Evolutionary conservation across 2,113 vertebrate species (phyloP), one percentile per base, ranked within the genome.

Genomic region (Ciconia boyciana): DNA sequence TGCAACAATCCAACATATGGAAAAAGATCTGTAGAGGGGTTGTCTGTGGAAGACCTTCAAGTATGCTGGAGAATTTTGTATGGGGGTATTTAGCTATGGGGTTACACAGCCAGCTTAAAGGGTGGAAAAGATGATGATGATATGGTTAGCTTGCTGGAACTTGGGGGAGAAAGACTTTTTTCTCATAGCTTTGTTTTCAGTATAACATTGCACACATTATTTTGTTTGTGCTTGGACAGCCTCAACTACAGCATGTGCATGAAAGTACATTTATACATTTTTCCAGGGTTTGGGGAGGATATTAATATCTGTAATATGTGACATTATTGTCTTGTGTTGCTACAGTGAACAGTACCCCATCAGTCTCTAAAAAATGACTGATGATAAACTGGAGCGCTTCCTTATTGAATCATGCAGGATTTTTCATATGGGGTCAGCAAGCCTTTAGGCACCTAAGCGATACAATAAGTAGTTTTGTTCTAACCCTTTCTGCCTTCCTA

Each of bases 1-100:
- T 0, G 3, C 39, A 54, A 58, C 16, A 32, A 25, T 5, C 25
- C 14, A 18, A 36, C 7, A 5, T 21, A 13, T 0, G 18, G 43
- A 15, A 36, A 25, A 61, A 32, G 34, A 17, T 36, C 44, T 51
- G 54, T 7, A 57, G 26, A 74, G 16, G 16, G 4, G 4, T 31
- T 55, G 25, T 19, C 16, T 75, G 25, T 66, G 52, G 34, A 68
- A 19, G 8, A 77, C 1, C 4, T 80, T n/a, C 32, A 70, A 29
- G 46, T 49, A 28, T 34, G 52, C 29, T 83, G 39, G 21, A 18
- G 55, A 64, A 62, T 44, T 64, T 10, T 21, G 4, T 9, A 10
- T 2, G 8, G 17, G 17, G 8, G 0, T 13, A 6, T 34, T n/a
- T 55, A 80, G 39, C 39, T 80, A 7, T 26, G 34, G 21, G 18